Base-by-base conservation (phyloP, 1,140 invertebrate species). In the Drosophila murphyi region DNA sequence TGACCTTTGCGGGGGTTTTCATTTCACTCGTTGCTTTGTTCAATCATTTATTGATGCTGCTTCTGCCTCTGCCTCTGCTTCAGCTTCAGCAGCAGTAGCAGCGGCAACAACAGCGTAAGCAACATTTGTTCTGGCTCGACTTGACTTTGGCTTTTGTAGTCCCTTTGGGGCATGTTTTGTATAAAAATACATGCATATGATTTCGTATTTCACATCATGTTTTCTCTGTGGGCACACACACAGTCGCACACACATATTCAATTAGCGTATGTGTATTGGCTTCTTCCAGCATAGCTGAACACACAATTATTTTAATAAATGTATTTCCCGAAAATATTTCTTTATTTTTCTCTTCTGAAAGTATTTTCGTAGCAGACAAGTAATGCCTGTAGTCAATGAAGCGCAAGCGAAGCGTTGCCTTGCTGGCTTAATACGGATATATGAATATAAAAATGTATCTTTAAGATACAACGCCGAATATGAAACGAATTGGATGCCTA, bases 1-100 rank as follows among this genome's bases (percentile, higher is more conserved):
- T 88, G 83, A 88, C 83, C 83, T 88, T 89, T 88, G 83, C 83
- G 83, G 83, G 83, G 80, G 83, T 87, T 88, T 88, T 69, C 77
- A 74, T 76, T 85, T 79, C 76, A 60, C 37, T 73, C 57, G 64
- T 56, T 75, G 76, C 83, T 80, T 88, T 88, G 85, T 88, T 82
- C 82, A 88, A 88, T 88, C 83, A 88, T 89, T 87, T 87, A 88
- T 88, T 83, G 85, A 89, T 88, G 80, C 83, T 52, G 79, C 63
- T 10, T 32, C 52, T 48, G 76, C 67, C 62, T 35, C 10, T 10
- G 31, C 51, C 5, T 41, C 75, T 63, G 45, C 70, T 74, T 32
- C 78, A 62, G 28, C 52, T 34, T 43, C 39, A 20, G 50, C 3
- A 45, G 67, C 41, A 28, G n/a, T 8, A 56, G 34, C 39, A 34